Base-by-base conservation (phyloP, 1,140 invertebrate genomes). In the Danaus melanippus region DNA sequence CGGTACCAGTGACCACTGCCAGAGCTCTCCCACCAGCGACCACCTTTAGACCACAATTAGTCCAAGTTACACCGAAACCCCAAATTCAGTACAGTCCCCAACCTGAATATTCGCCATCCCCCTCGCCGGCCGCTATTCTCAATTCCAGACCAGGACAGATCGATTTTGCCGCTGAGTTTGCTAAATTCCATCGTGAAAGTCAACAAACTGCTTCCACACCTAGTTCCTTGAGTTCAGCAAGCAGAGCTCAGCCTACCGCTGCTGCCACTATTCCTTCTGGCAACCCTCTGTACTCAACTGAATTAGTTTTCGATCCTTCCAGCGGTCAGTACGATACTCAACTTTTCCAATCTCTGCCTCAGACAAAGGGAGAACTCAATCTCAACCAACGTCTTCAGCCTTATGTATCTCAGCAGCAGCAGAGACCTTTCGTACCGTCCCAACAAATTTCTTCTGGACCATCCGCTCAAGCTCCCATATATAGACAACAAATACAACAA, bases 291-390 rank as follows among this genome's bases (percentile, higher is more conserved):
- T 94, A 94, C 78, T 91, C 92, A 48, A 93, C 93, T 12, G 92
- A 94, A 68, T 81, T 95, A 8, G 89, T 94, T 0, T 95, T 90
- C 80, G 93, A 95, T 81, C 93, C 93, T 42, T 72, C 89, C n/a
- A 92, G 90, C 61, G 93, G 93, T 56, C 91, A 93, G 71, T 95
- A 95, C 88, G 93, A 94, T 69, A 93, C 93, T 10, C 91, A 94
- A 58, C 85, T 94, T 21, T 94, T 92, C 86, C 94, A 95, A 80
- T 89, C 89, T 39, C 79, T 94, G 47, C 93, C 93, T 10, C 92
- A 94, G 74, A 91, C 90, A 15, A 88, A 90, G 56, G 92, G 92
- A 56, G 91, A 93, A 58, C 89, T 92, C 65, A 90, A 89, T 55
- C 76, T 94, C 51, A 93, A 91, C 79, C 92, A 93, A 64, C 90